These are phyloP conservation scores for Fopius arisanus DNA, from an alignment of 1,140 invertebrate genomes.

Conservation along the genomic window DNA sequence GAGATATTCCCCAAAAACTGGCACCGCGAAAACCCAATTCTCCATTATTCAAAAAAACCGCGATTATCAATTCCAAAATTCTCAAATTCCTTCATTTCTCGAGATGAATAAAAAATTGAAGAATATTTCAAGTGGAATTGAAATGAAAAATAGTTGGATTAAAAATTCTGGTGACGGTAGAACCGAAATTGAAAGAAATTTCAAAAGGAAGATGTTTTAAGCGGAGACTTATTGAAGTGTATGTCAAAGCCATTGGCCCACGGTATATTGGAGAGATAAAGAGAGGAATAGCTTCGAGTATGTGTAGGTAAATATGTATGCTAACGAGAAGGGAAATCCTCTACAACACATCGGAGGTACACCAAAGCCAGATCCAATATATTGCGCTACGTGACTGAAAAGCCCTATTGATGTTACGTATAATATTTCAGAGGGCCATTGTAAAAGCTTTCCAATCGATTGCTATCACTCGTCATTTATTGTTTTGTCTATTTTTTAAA, in stretches of 20 bases:
- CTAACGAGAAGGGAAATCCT: conserved; percentile 35
- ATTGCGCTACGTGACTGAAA: conserved; percentile 21
- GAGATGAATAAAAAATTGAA: too few species aligned
- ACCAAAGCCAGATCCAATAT: conserved; percentile 32
- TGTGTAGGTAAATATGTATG: conserved; percentile 39
- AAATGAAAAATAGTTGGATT: too few species aligned
- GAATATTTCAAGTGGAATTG: too few species aligned
- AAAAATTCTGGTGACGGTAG: too few species aligned
- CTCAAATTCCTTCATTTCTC: too few species aligned
- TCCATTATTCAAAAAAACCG: too few species aligned
- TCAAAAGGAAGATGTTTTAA: too few species aligned
- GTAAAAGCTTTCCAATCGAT: conserved; percentile 12
- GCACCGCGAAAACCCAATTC: too few species aligned
- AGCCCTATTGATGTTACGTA: conserved; percentile 12
- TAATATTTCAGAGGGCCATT: conserved; percentile 13
- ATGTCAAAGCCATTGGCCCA: conserved; percentile 22
- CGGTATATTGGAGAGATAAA: conserved; percentile 7
- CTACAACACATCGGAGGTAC: conserved; percentile 11
- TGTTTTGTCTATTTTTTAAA: too few species aligned
- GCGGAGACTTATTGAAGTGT: conserved; percentile 31
- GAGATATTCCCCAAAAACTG: too few species aligned
- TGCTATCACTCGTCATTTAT: not conserved
- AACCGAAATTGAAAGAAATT: too few species aligned
- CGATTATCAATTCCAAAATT: too few species aligned
- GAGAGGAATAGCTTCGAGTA: conserved; percentile 3